Conservation (phyloP, 2,888 invertebrate genomes). For the Carpatolechia fugitivella region DNA sequence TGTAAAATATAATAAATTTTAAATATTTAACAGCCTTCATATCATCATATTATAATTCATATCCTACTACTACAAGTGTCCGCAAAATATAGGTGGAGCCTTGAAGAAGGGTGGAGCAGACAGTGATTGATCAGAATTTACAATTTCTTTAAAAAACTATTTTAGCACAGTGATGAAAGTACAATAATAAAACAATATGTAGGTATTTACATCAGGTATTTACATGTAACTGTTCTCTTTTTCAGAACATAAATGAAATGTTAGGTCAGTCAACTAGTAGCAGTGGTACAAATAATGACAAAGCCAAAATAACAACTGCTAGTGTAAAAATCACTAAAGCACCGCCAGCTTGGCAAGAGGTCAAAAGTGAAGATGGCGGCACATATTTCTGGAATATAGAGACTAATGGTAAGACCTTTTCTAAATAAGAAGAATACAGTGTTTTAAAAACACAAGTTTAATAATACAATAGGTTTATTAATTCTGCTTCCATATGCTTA, state of each 20-base stretch:
- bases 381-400: constrained; percentile 93
- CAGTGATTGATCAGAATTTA: too few relatives aligned
- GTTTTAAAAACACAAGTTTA: background rate
- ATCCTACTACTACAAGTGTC: too few relatives aligned
- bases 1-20: too few relatives aligned
- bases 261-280: constrained; percentile 44
- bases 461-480: background rate
- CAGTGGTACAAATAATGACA: constrained; percentile 31
- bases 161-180: too few relatives aligned
- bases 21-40: too few relatives aligned
- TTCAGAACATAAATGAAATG: constrained; percentile 64
- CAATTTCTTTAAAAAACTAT: too few relatives aligned
- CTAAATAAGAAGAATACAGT: background rate
- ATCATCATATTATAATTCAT: too few relatives aligned
- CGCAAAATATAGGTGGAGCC: too few relatives aligned
- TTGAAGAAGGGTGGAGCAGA: too few relatives aligned
- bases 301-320: constrained; percentile 33
- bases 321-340: constrained; percentile 28
- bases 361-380: constrained; percentile 85
- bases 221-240: constrained; percentile 17
- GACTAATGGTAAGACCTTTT: constrained; percentile 85
- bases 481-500: too few relatives aligned
- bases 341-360: constrained; percentile 85
- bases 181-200: too few relatives aligned
- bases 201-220: too few relatives aligned